phyloP scores from a whole-genome alignment of 2,113 vertebrate species.

The Lanius ludovicianus region DNA sequence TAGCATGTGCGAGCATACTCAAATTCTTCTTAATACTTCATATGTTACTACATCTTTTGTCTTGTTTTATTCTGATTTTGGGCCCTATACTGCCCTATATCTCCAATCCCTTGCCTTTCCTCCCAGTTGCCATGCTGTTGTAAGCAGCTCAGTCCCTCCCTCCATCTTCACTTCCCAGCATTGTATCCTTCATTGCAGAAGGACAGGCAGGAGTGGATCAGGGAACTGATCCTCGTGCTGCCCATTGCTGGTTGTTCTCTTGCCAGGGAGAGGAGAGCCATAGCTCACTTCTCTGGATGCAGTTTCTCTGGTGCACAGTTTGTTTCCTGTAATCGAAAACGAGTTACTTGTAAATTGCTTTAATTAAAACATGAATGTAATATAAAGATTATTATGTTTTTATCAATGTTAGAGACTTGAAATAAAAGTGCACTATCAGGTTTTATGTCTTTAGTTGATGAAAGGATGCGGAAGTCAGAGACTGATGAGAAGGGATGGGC shows the following conservation, averaged over 20 bases:
- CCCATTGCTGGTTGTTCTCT: not conserved
- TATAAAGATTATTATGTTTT: not conserved
- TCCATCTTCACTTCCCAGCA: accelerated
- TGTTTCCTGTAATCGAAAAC: not conserved
- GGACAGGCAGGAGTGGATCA: not conserved
- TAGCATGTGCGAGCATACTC: not conserved
- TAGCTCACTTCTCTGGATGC: not conserved
- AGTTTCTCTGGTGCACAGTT: not conserved
- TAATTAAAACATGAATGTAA: not conserved
- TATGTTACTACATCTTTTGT: not conserved
- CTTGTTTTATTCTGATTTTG: not conserved
- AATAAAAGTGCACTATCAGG: not conserved
- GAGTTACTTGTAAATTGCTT: not conserved
- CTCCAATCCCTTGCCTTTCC: not conserved
- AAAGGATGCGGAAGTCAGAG: not conserved
- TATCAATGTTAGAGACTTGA: not conserved
- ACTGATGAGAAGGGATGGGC: not conserved
- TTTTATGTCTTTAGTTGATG: not conserved
- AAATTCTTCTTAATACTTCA: not conserved
- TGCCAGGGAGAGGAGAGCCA: not conserved
- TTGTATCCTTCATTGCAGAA: not conserved
- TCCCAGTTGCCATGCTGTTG: accelerated
- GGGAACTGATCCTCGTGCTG: not conserved
- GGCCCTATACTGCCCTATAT: not conserved
- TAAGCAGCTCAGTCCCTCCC: not conserved